A percentile compares a stretch with the other conserved stretches of the same genome.
Evolutionary conservation across 2,113 vertebrate species (phyloP).

Genomic region (Herpailurus yagouaroundi): DNA sequence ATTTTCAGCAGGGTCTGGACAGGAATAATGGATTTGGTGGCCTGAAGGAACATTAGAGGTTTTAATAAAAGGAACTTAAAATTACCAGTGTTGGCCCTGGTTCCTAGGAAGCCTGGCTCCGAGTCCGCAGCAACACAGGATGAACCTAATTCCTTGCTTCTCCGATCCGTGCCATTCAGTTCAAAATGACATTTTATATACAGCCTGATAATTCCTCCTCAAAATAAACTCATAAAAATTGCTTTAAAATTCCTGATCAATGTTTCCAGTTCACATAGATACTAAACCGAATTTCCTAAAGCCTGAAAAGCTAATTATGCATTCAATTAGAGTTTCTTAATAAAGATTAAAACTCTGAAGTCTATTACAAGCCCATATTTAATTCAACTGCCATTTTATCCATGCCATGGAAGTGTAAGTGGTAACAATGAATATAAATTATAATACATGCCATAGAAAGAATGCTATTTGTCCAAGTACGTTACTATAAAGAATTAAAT

Average conservation of each 20-base stretch:
- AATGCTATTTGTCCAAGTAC: slow-evolving; percentile 91
- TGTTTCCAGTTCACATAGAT: slow-evolving; percentile 87
- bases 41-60: slow-evolving; percentile 71
- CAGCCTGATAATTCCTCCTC: slow-evolving; percentile 76
- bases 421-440: slow-evolving; percentile 93
- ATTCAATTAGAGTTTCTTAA: slow-evolving; percentile 92
- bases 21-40: slow-evolving; percentile 68
- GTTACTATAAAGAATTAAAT: slow-evolving; percentile 96
- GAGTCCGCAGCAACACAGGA: slow-evolving; percentile 26
- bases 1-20: slow-evolving; percentile 67
- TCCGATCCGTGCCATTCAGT: slow-evolving; percentile 41
- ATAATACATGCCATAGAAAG: slow-evolving; percentile 91
- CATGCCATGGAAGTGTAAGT: slow-evolving; percentile 90
- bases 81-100: slow-evolving; percentile 14
- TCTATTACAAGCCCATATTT: slow-evolving; percentile 91
- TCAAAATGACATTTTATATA: slow-evolving; percentile 73
- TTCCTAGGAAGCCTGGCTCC: slow-evolving; percentile 14
- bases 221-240: slow-evolving; percentile 84
- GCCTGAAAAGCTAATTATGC: slow-evolving; percentile 90
- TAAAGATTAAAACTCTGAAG: slow-evolving; percentile 93
- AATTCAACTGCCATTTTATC: slow-evolving; percentile 93
- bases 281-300: slow-evolving; percentile 91
- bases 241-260: slow-evolving; percentile 84
- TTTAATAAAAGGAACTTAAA: slow-evolving; percentile 66
- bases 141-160: slow-evolving; percentile 37